These are phyloP conservation scores for Notothenia rossii DNA, from an alignment of 2,113 vertebrate species.

Conservation along the genomic window DNA sequence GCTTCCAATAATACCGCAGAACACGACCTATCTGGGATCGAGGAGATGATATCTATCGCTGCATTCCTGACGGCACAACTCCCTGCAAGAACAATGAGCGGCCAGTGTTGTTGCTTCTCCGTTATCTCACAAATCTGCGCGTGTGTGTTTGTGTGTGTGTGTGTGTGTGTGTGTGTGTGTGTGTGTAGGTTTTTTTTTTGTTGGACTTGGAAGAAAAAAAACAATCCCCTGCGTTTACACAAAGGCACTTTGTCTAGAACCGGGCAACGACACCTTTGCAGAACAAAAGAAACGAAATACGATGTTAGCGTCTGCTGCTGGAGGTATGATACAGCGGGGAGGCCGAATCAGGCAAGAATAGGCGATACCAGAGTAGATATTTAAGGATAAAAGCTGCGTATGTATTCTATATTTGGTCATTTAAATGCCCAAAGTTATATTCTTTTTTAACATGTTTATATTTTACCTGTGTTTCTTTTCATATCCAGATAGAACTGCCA, in stretches of 20 bases:
- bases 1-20: conserved; percentile 71
- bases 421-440: too few species aligned
- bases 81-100: conserved; percentile 72
- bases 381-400: too few species aligned
- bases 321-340: conserved; percentile 36
- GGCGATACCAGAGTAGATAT: too few species aligned
- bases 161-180: neutral
- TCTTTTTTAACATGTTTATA: too few species aligned
- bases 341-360: too few species aligned
- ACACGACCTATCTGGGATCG: conserved; percentile 60
- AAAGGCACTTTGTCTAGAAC: conserved; percentile 73
- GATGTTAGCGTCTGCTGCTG: conserved; percentile 33
- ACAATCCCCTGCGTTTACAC: conserved; percentile 63
- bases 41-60: conserved; percentile 69
- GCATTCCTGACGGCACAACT: conserved; percentile 70
- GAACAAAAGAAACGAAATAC: conserved; percentile 71
- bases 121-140: conserved; percentile 64
- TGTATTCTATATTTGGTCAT: too few species aligned
- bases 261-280: conserved; percentile 54
- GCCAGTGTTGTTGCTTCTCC: conserved; percentile 65
- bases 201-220: conserved; percentile 35
- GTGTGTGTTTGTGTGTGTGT: conserved; percentile 56
- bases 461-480: too few species aligned
- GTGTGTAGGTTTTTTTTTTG: neutral
- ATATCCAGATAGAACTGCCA: too few species aligned